Evolutionary conservation across 2,113 vertebrate genomes (phyloP), one percentile per base, ranked within the genome.

Genomic region (Chionomys nivalis): DNA sequence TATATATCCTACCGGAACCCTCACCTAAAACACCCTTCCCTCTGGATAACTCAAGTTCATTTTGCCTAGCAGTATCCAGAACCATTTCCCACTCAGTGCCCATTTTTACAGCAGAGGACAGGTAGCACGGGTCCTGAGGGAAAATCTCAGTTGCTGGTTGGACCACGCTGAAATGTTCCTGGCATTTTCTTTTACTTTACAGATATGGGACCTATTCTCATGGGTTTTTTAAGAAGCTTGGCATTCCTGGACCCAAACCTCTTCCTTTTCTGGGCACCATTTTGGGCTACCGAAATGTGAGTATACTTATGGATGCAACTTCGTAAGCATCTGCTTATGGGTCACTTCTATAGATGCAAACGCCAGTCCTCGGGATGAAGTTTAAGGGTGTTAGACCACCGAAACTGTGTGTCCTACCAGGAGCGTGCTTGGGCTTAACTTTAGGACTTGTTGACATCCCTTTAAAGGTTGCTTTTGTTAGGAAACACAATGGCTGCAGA

Each of bases 181-280:
- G 44, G 36, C 9, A 23, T 96, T 93, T n/a, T 76, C 55, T 49
- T n/a, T 97, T 73, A 8, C 72, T 94, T 83, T 88, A 39, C 36
- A 99, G 99, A 63, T 99, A 99, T 91, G 98, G 99, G 6, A 93
- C 98, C 86, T 99, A 98, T 98, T 98, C 99, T 1, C 98, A 98
- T 76, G 11, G 58, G n/a, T 11, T 98, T 58, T 99, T 99, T 96
- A 99, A 97, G 97, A 99, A 99, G 52, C 33, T 99, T 73, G 98
- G 98, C 24, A 98, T 99, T 93, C 97, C 97, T 0, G 99, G 99
- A 61, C 99, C 99, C 10, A 98, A 0, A 39, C 99, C 99, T 16
- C 49, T 98, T 42, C 99, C 99, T 0, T 99, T 99, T 94, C 0
- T 99, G 0, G 99, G 99, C 79, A 99, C 98, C 1, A 3, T 98